These are phyloP conservation scores for Villa cingulata DNA, from an alignment of 2,888 invertebrate species.

Conservation along the genomic window DNA sequence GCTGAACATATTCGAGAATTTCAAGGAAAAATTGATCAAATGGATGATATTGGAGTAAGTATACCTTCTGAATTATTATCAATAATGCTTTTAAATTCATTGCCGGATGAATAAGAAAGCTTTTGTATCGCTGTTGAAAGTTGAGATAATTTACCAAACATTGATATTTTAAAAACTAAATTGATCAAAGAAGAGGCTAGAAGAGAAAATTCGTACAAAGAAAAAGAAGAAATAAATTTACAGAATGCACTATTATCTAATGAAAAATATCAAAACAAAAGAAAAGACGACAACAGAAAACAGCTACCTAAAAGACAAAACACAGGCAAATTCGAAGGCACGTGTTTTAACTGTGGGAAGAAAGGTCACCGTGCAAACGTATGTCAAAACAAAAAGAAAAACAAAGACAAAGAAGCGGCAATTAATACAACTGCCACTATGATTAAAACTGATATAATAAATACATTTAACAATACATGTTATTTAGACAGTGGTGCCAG, in stretches of 20 bases:
- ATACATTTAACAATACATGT: conserved; percentile 1
- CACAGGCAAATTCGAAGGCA: background rate
- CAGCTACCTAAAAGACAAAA: background rate
- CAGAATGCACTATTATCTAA: conserved; percentile 1
- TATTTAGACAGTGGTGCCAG: conserved; percentile 10
- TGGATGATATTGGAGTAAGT: too few relatives aligned
- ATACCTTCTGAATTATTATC: conserved; percentile 6
- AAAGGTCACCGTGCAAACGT: too few relatives aligned
- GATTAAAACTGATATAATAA: background rate
- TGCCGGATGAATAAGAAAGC: too few relatives aligned
- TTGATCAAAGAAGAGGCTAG: too few relatives aligned
- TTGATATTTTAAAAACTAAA: too few relatives aligned
- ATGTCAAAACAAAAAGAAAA: too few relatives aligned
- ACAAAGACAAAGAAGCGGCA: background rate
- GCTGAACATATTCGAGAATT: too few relatives aligned
- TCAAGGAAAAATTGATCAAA: too few relatives aligned
- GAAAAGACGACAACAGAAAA: background rate
- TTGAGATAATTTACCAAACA: too few relatives aligned
- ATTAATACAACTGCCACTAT: background rate
- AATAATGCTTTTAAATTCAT: conserved; percentile 8
- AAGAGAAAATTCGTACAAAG: too few relatives aligned
- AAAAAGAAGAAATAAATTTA: too few relatives aligned
- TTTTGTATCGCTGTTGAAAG: conserved; percentile 9
- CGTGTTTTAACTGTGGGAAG: conserved; percentile 5
- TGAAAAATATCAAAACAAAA: background rate